Base-by-base conservation (phyloP, 1,140 invertebrate genomes). In the Drosophila orosa region DNA sequence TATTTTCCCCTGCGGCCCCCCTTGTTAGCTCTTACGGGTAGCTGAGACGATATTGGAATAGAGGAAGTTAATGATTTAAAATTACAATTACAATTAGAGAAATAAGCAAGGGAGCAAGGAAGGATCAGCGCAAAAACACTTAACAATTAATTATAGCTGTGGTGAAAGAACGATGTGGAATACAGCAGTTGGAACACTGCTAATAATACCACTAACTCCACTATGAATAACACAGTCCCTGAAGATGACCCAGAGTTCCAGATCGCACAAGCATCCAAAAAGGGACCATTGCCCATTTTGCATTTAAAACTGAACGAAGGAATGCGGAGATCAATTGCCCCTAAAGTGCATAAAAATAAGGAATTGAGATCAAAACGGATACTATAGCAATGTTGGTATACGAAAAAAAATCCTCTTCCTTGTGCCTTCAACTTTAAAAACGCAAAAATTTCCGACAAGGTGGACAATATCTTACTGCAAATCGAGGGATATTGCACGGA, bases 371-470 rank as follows among this genome's bases (percentile, higher is more conserved):
- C n/a, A 27, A 39, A 17, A 5, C 52, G 31, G 33, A 55, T 37
- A 37, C 9, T 2, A 25, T 55, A 27, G 55, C 55, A 3, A 27
- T 13, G 35, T 5, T 17, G 1, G 12, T 42, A 1, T 27, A 42
- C 6, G 6, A 42, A 56, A 57, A 57, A 57, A n/a, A 27, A 27
- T 27, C n/a, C n/a, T n/a, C n/a, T n/a, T 25, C 33, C 35, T 5
- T 39, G 35, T 27, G 35, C 50, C n/a, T 56, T 39, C 10, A 56
- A 25, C 12, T 56, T 56, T 17, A 56, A 39, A 39, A 25, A 39
- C 4, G 15, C 22, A 0, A 56, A 19, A 17, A 17, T 56, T 12
- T 56, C 35, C 3, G 24, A 25, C 33, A 25, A 39, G 37, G 35
- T 17, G 35, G 35, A 56, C 5, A 39, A 17, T 9, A 39, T 57